Evolutionary conservation across 2,113 vertebrate species (phyloP).

Genomic region (Anser cygnoides): DNA sequence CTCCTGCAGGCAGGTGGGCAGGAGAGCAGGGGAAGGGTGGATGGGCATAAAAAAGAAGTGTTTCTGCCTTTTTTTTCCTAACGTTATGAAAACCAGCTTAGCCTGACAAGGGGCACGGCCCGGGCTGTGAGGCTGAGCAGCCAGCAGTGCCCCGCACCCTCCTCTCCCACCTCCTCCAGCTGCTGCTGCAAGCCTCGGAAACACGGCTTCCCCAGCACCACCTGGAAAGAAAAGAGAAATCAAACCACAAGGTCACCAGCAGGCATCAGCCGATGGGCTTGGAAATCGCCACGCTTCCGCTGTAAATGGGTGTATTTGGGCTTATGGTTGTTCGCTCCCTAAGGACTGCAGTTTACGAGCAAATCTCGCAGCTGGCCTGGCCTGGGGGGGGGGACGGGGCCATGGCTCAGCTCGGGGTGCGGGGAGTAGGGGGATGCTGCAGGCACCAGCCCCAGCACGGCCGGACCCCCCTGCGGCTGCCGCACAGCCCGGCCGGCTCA

Average conservation of each 20-base stretch:
- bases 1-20: background rate
- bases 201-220: background rate
- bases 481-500: fast-evolving
- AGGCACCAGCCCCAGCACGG: no score
- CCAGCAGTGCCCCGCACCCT: background rate
- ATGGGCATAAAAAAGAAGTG: fast-evolving
- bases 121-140: background rate
- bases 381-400: background rate
- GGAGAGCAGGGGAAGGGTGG: background rate
- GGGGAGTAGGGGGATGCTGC: background rate
- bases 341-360: fast-evolving
- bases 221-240: fast-evolving
- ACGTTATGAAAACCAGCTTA: fast-evolving
- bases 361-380: fast-evolving
- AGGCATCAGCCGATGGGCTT: fast-evolving
- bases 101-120: fast-evolving
- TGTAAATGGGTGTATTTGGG: background rate
- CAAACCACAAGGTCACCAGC: background rate
- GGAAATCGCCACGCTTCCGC: fast-evolving
- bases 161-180: background rate
- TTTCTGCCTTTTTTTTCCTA: no score
- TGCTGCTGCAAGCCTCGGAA: background rate
- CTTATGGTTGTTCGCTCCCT: fast-evolving
- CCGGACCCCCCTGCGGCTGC: background rate
- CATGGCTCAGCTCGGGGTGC: background rate